A percentile compares a stretch with the other conserved stretches of the same genome.
Conservation (phyloP, 23 tunicate genomes). For the Halocynthia roretzi region DNA sequence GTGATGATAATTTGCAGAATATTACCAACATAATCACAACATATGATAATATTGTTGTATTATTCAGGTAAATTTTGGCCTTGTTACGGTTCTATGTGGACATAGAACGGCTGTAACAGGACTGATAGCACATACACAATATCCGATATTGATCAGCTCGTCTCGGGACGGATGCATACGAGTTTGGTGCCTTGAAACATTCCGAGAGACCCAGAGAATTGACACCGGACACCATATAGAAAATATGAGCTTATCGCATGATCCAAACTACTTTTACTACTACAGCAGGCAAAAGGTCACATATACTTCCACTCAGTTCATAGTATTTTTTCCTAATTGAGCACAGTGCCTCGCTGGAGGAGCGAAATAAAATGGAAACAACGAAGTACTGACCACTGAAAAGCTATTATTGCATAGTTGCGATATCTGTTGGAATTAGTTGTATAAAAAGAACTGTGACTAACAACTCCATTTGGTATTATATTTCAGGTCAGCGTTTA, state of each 20-base stretch:
- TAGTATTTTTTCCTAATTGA: neutral
- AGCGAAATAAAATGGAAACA: too few relatives aligned
- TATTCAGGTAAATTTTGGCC: constrained; percentile 54
- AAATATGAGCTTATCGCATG: constrained; percentile 17
- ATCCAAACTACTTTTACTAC: constrained; percentile 22
- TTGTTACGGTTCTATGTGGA: constrained; percentile 36
- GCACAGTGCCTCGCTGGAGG: too few relatives aligned
- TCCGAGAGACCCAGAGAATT: constrained; percentile 41
- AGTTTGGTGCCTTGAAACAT: constrained; percentile 86
- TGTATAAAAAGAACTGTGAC: too few relatives aligned
- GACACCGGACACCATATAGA: constrained; percentile 40
- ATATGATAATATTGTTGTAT: neutral
- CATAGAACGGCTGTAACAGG: constrained; percentile 60
- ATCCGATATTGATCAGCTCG: constrained; percentile 49
- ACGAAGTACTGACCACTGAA: too few relatives aligned
- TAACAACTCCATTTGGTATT: too few relatives aligned
- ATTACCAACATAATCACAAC: neutral
- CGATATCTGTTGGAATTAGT: too few relatives aligned
- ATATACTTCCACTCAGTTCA: neutral
- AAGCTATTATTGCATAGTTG: too few relatives aligned
- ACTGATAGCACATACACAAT: constrained; percentile 38
- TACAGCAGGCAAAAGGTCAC: constrained; percentile 41
- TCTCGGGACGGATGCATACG: constrained; percentile 54
- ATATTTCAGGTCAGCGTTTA: constrained; percentile 45
- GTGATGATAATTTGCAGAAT: neutral